Evolutionary conservation across 1,140 invertebrate genomes (phyloP).

Genomic region (Gonioctena quinquepunctata): DNA sequence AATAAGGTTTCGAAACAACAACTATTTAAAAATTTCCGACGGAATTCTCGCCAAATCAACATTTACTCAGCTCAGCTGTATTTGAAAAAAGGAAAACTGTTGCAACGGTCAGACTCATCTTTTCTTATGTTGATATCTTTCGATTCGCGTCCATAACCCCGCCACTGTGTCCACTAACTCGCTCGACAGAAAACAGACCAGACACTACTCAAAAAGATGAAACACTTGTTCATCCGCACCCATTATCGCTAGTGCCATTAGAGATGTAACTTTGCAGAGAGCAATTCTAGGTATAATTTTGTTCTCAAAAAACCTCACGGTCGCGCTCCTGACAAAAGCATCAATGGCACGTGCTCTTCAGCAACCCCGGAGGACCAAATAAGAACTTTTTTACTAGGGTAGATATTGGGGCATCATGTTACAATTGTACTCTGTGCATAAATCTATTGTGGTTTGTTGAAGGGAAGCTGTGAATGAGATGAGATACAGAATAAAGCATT

Average conservation of each 20-base stretch:
- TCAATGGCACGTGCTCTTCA: slow-evolving; percentile 9
- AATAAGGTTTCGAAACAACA: too few relatives aligned
- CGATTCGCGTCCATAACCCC: too few relatives aligned
- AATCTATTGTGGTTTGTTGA: slow-evolving; percentile 20
- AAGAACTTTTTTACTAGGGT: slow-evolving; percentile 23
- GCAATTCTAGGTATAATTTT: slow-evolving; percentile 1
- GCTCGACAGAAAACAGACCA: too few relatives aligned
- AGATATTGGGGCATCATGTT: slow-evolving; percentile 22
- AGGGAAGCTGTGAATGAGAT: slow-evolving; percentile 22
- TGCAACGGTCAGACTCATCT: too few relatives aligned
- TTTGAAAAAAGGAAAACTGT: too few relatives aligned
- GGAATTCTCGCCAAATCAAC: too few relatives aligned
- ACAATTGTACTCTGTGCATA: slow-evolving; percentile 20
- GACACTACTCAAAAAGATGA: neutral
- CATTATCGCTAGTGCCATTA: slow-evolving; percentile 15
- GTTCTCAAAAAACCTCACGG: neutral
- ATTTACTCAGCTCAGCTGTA: too few relatives aligned
- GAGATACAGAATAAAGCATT: slow-evolving; percentile 8
- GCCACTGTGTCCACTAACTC: too few relatives aligned
- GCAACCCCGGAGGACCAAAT: slow-evolving; percentile 7
- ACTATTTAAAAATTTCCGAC: too few relatives aligned
- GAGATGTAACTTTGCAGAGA: neutral
- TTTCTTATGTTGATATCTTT: too few relatives aligned
- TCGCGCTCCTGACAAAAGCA: neutral
- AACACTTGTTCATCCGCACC: neutral